These are phyloP conservation scores for Rhizoglyphus robini DNA, from an alignment of 1,140 invertebrate genomes.

Conservation along the genomic window DNA sequence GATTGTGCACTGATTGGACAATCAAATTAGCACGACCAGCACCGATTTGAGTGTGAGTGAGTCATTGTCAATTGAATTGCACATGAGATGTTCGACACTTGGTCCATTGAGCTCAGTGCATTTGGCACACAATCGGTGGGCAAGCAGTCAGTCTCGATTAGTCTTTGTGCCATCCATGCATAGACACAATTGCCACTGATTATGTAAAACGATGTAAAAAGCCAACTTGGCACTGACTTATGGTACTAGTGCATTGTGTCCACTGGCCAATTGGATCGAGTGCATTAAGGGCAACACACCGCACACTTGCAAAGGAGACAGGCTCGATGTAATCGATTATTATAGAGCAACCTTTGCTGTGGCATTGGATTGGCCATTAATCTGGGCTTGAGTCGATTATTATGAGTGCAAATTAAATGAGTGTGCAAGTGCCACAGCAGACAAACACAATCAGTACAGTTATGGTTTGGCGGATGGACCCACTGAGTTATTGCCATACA, in stretches of 20 bases:
- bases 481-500: too few relatives aligned
- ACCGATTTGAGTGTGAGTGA: not conserved
- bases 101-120: not conserved
- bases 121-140: not conserved
- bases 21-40: slow-evolving; percentile 4
- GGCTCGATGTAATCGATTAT: too few relatives aligned
- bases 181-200: not conserved
- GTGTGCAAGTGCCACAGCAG: too few relatives aligned
- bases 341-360: too few relatives aligned
- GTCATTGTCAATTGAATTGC: not conserved
- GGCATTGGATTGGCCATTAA: not conserved
- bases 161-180: not conserved
- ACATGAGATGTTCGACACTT: not conserved
- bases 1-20: slow-evolving; percentile 4
- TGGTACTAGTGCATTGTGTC: not conserved
- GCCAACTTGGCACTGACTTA: too few relatives aligned
- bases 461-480: too few relatives aligned
- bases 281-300: too few relatives aligned
- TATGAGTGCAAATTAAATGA: too few relatives aligned
- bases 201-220: not conserved
- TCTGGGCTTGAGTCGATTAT: not conserved
- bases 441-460: too few relatives aligned
- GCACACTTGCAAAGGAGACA: too few relatives aligned
- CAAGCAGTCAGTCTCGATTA: not conserved
- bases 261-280: not conserved